Evolutionary conservation across 2,113 vertebrate genomes (phyloP).

Genomic region (Siphamia tubifer): DNA sequence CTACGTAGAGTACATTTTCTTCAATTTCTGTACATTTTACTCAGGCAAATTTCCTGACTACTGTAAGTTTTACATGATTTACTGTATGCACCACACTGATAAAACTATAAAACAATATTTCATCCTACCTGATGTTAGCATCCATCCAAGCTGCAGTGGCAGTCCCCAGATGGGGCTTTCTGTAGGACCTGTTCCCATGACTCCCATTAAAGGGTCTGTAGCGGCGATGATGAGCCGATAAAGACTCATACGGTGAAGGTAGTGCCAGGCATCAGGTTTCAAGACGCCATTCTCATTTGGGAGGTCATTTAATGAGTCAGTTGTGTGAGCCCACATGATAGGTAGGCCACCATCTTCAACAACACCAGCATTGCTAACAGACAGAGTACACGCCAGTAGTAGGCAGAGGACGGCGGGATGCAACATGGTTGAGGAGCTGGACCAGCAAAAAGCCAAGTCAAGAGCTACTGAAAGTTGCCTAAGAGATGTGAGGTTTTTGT

Average conservation of each 20-base stretch:
- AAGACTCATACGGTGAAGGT: conserved; percentile 79
- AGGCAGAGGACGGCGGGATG: neutral
- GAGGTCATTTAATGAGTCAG: conserved; percentile 65
- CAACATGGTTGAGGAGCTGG: conserved; percentile 33
- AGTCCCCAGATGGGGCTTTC: conserved; percentile 86
- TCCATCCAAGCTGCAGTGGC: conserved; percentile 87
- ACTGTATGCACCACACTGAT: neutral
- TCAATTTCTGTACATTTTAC: no score
- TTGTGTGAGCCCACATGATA: conserved; percentile 76
- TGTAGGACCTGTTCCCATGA: conserved; percentile 69
- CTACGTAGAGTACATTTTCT: no score
- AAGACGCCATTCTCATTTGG: conserved; percentile 45
- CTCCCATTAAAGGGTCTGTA: conserved; percentile 79
- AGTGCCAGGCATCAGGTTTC: conserved; percentile 82
- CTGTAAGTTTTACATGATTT: neutral
- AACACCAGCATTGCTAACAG: conserved; percentile 36
- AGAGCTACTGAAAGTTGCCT: neutral
- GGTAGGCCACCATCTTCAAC: conserved; percentile 68
- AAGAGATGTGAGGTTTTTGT: neutral
- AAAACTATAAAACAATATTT: neutral
- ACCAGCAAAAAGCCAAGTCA: neutral
- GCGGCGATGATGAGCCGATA: conserved; percentile 79
- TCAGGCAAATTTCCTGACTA: no score
- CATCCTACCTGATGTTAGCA: conserved; percentile 81
- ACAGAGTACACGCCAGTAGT: conserved; percentile 32